A percentile compares a stretch with the other conserved stretches of the same genome.
phyloP scores from a whole-genome alignment of 2,113 vertebrate genomes.

The Tilapia sparmanii region DNA sequence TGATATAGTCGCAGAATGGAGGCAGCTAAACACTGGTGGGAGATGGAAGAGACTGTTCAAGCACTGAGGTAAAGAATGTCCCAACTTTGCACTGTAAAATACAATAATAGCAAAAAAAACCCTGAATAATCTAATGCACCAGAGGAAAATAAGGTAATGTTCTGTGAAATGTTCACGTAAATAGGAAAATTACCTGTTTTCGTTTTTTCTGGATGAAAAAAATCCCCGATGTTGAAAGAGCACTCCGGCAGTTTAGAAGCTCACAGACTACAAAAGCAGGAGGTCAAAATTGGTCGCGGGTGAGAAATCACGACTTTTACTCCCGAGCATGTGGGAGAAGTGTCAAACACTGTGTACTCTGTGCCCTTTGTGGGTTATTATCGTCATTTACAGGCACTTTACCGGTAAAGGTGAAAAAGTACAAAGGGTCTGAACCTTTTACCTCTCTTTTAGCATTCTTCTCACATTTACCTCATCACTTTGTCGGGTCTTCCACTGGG shows the following conservation, averaged over 20 bases:
- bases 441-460: background rate
- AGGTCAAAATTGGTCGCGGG: background rate
- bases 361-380: background rate
- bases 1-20: background rate
- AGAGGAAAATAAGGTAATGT: background rate
- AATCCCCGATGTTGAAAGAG: background rate
- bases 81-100: background rate
- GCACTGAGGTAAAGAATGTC: background rate
- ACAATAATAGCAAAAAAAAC: background rate
- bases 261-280: background rate
- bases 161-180: background rate
- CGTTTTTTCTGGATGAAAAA: background rate
- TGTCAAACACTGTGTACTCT: background rate
- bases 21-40: background rate
- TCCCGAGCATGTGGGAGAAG: background rate
- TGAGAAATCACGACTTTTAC: background rate
- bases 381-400: background rate
- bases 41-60: background rate
- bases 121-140: background rate
- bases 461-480: background rate
- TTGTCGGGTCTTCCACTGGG: background rate
- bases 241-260: background rate
- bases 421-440: background rate
- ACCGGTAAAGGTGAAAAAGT: background rate
- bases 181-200: background rate